Evolutionary conservation across 2,797 vertebrate genomes (phyloP), one percentile per base, ranked within the genome.

Genomic region (Poeciliopsis infans): DNA sequence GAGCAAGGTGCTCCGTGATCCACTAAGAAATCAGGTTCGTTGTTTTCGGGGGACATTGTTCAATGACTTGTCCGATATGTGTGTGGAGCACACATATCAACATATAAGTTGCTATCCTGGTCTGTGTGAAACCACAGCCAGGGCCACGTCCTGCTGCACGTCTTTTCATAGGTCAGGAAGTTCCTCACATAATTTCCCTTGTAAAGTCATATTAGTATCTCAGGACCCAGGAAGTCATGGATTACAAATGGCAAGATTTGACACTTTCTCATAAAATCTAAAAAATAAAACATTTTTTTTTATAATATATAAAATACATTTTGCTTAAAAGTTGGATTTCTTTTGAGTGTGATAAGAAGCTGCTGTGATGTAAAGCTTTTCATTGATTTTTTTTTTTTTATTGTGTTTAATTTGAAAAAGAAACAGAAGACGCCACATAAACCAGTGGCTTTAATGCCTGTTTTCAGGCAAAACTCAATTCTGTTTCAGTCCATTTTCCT

Each of bases 1-100:
- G 45, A 80, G 77, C 72, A 2, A 23, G 66, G 76, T 18, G 78
- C 46, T 79, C 89, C 79, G 69, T 33, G 31, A 81, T 80, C 79
- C 12, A 47, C 61, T 49, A 69, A 5, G 68, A 70, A 79, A 80
- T 57, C n/a, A 46, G 74, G 18, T 72, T 73, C 39, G 80, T 66
- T 8, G 5, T 64, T 53, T 59, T 23, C 55, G 41, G 5, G 11
- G 57, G 46, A 76, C 69, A 68, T 77, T 47, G 57, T 89, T 75
- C 72, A 74, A n/a, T 69, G 71, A 84, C 79, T 51, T 76, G 47
- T 76, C 51, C 80, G 72, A 68, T 80, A 23, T 84, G 8, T 39
- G 55, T 45, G 73, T 13, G 1, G 31, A 31, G 31, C 31, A 31
- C 31, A 31, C 31, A 31, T 31, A 2, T 31, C 31, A 31, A 31